Percentiles rank a stretch among this genome's conserved stretches.
These are phyloP conservation scores for Ischnus inquisitorius DNA, from an alignment of 2,888 invertebrate genomes.

Conservation along the genomic window DNA sequence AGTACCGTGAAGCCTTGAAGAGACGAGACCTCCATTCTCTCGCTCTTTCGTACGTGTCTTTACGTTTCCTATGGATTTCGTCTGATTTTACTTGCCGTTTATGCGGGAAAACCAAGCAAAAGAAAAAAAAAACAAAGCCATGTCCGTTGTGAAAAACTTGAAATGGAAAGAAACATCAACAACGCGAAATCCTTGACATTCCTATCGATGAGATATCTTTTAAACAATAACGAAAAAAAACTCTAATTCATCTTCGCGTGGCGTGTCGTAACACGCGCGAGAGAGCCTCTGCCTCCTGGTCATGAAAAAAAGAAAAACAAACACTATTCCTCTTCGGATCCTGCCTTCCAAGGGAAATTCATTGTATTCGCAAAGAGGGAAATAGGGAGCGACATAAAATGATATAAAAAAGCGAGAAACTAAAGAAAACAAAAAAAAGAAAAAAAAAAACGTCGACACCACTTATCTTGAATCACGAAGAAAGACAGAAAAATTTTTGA, in stretches of 20 bases:
- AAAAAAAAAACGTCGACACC: constrained; percentile 83
- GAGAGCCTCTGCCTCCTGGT: constrained; percentile 67
- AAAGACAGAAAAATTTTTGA: constrained; percentile 64
- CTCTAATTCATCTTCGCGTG: constrained; percentile 67
- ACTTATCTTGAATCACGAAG: constrained; percentile 82
- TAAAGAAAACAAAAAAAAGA: constrained; percentile 69
- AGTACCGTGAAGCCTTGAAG: constrained; percentile 75
- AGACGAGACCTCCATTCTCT: constrained; percentile 71
- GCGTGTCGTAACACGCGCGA: constrained; percentile 53
- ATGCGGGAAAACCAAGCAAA: constrained; percentile 30
- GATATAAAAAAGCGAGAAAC: constrained; percentile 65
- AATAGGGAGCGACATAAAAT: constrained; percentile 52
- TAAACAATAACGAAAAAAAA: constrained; percentile 57
- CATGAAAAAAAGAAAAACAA: constrained; percentile 49
- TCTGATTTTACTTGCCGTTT: constrained; percentile 59
- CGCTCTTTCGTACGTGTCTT: constrained; percentile 69
- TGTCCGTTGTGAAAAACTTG: constrained; percentile 69
- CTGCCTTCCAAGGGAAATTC: constrained; percentile 70
- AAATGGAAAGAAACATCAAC: constrained; percentile 58
- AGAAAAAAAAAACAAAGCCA: constrained; percentile 58
- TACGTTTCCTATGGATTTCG: constrained; percentile 64
- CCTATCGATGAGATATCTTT: constrained; percentile 76
- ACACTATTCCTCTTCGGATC: constrained; percentile 74
- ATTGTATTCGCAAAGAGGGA: constrained; percentile 75
- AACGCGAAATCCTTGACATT: constrained; percentile 80